Evolutionary conservation across 2,797 vertebrate genomes (phyloP).

Genomic region (Hydrophis major): DNA sequence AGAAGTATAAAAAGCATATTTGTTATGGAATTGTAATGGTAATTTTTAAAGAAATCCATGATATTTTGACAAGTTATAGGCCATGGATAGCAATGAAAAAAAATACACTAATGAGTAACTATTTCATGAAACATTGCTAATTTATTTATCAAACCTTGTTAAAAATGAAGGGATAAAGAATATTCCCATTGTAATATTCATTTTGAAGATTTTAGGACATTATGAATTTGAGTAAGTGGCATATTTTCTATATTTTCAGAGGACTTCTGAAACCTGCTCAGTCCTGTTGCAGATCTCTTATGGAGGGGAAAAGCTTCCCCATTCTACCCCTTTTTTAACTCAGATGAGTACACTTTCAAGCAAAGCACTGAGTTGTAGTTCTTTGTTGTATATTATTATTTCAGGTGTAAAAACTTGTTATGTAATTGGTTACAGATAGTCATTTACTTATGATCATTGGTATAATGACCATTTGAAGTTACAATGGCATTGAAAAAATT

Average conservation of each 20-base stretch:
- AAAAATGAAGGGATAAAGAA: background rate
- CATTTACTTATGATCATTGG: background rate
- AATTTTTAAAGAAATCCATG: background rate
- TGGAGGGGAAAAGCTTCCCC: background rate
- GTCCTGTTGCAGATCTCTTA: background rate
- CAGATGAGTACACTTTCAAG: background rate
- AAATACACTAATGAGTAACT: background rate
- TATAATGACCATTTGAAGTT: background rate
- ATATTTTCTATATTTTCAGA: background rate
- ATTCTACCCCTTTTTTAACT: background rate
- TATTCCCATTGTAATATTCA: no score
- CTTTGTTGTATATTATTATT: background rate
- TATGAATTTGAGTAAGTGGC: background rate
- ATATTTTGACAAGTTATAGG: background rate
- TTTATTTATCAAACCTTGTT: background rate
- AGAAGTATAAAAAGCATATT: background rate
- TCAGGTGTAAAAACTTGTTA: background rate
- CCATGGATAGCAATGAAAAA: background rate
- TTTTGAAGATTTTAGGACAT: background rate
- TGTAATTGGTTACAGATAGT: background rate
- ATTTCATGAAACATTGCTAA: background rate
- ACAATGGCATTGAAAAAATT: background rate
- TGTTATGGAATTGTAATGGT: background rate
- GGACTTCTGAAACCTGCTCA: background rate
- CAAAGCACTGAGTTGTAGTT: background rate